These are phyloP conservation scores for Malacosoma neustria DNA, from an alignment of 2,888 invertebrate genomes.

Conservation along the genomic window DNA sequence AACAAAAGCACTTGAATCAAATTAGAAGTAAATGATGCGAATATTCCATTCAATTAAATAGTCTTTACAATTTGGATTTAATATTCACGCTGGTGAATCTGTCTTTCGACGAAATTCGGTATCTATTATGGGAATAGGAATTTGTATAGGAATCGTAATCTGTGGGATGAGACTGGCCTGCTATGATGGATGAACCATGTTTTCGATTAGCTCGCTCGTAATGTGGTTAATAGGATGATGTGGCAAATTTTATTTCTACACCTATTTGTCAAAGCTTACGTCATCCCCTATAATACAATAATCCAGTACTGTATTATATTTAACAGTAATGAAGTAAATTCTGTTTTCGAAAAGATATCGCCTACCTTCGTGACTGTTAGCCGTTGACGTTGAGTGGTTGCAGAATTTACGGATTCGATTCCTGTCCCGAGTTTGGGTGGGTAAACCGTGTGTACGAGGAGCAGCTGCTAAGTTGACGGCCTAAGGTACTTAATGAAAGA, in stretches of 20 bases:
- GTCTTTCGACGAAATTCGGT: conserved; percentile 16
- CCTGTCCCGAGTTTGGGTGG: no score
- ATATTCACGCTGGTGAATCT: conserved; percentile 11
- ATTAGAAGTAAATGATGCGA: neutral
- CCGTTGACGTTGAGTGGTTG: no score
- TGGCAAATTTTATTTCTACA: conserved; percentile 19
- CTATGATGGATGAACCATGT: conserved; percentile 39
- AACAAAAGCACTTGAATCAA: neutral
- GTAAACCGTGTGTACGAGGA: no score
- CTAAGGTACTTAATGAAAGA: no score
- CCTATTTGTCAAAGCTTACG: neutral
- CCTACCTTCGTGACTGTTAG: no score
- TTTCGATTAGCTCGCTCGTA: conserved; percentile 32
- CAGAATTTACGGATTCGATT: no score
- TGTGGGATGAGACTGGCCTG: conserved; percentile 33
- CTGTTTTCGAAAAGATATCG: no score
- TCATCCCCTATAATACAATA: neutral
- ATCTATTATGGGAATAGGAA: conserved; percentile 13
- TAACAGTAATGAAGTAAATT: no score
- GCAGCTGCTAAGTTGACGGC: no score
- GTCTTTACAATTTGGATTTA: conserved; percentile 1
- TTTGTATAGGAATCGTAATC: conserved; percentile 24
- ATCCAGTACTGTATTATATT: no score
- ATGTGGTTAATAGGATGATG: conserved; percentile 46
- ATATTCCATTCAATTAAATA: neutral